phyloP scores from a whole-genome alignment of 1,140 invertebrate genomes.

The Pachyrhynchus sulphureomaculatus region DNA sequence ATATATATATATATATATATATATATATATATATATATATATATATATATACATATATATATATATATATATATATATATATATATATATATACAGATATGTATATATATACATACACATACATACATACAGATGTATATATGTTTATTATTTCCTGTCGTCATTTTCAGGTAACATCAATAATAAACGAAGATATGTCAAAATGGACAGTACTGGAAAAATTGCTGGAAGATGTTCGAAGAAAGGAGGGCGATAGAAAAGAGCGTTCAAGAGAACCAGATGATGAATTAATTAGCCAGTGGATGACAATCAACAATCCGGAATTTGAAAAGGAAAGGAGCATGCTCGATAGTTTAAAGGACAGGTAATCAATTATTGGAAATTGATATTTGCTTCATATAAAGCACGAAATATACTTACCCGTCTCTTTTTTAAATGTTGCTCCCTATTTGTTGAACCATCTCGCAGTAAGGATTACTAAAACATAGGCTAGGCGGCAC shows the following conservation, averaged over 20 bases:
- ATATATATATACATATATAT: too few relatives aligned
- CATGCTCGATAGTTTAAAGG: constrained; percentile 61
- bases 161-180: constrained; percentile 40
- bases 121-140: too few relatives aligned
- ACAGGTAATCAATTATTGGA: constrained; percentile 48
- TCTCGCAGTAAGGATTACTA: too few relatives aligned
- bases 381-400: not conserved
- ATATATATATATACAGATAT: too few relatives aligned
- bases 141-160: too few relatives aligned
- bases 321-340: constrained; percentile 58
- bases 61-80: too few relatives aligned
- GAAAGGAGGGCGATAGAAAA: constrained; percentile 41
- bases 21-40: too few relatives aligned
- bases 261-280: constrained; percentile 41
- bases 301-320: constrained; percentile 61
- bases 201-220: constrained; percentile 48
- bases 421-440: too few relatives aligned
- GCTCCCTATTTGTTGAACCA: too few relatives aligned
- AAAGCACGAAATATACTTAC: not conserved
- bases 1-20: too few relatives aligned
- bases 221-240: constrained; percentile 54
- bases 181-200: constrained; percentile 54
- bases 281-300: constrained; percentile 59
- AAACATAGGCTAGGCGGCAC: too few relatives aligned
- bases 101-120: too few relatives aligned